A percentile compares a stretch with the other conserved stretches of the same genome.
Conservation (phyloP, 2,797 vertebrate genomes). For the Darevskia mixta region DNA sequence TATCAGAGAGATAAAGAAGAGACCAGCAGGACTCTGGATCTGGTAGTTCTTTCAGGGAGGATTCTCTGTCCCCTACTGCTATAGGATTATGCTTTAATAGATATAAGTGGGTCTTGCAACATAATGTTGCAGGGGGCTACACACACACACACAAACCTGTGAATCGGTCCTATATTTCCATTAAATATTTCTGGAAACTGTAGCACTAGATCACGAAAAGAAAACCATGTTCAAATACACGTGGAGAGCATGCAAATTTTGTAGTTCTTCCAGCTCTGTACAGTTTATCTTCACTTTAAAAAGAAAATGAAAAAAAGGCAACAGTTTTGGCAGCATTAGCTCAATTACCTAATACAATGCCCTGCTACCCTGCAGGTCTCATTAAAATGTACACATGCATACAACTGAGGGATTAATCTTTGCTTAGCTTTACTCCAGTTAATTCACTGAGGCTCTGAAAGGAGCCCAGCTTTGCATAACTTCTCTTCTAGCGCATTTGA, state of each 20-base stretch:
- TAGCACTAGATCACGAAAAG: background rate
- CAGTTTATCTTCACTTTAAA: background rate
- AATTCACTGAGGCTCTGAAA: background rate
- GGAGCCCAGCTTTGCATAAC: background rate
- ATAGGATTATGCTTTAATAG: no score
- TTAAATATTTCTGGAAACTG: background rate
- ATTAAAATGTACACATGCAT: background rate
- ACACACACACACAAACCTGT: background rate
- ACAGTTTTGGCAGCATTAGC: background rate
- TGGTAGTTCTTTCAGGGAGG: background rate
- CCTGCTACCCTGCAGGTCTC: background rate
- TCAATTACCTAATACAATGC: background rate
- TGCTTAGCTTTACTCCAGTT: conserved; percentile 4
- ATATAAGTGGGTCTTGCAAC: background rate
- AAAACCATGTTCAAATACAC: background rate
- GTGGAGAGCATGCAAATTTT: background rate
- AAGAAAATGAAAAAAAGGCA: background rate
- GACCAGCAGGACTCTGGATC: background rate
- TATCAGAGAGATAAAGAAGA: background rate
- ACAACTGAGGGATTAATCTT: conserved; percentile 27
- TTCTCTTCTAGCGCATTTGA: background rate
- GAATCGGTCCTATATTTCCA: background rate
- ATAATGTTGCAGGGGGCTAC: background rate
- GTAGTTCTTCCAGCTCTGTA: accelerated
- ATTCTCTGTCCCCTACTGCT: background rate